These are phyloP conservation scores for Drosophila lacertosa DNA, from an alignment of 1,140 invertebrate genomes.

Conservation along the genomic window DNA sequence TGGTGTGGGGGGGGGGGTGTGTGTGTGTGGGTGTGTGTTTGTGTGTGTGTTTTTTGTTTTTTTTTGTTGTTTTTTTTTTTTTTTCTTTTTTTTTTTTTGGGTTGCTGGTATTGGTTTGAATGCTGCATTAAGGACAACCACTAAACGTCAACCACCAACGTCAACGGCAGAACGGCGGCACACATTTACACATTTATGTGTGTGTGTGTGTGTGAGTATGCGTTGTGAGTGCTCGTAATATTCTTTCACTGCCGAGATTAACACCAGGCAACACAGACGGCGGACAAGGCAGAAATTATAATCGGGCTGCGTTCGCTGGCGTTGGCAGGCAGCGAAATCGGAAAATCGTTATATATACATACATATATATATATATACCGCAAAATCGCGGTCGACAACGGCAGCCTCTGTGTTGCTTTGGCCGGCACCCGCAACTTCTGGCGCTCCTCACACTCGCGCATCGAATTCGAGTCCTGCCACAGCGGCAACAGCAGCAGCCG, in stretches of 20 bases:
- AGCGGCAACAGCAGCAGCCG: constrained; percentile 51
- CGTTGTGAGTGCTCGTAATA: constrained; percentile 63
- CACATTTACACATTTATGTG: constrained; percentile 51
- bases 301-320: constrained; percentile 48
- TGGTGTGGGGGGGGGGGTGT: too few relatives aligned
- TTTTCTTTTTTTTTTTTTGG: constrained; percentile 20
- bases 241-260: constrained; percentile 77
- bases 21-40: too few relatives aligned
- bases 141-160: constrained; percentile 80
- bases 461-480: constrained; percentile 59
- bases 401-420: constrained; percentile 23
- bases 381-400: constrained; percentile 73
- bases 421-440: constrained; percentile 42
- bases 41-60: too few relatives aligned
- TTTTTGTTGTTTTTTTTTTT: neutral
- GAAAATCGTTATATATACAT: constrained; percentile 78
- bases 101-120: constrained; percentile 30
- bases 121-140: constrained; percentile 71
- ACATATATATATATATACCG: constrained; percentile 67
- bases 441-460: constrained; percentile 66
- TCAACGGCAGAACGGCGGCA: constrained; percentile 62
- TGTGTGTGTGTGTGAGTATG: constrained; percentile 9
- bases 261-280: constrained; percentile 60
- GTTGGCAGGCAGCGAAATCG: constrained; percentile 53
- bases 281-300: constrained; percentile 63